Percentiles rank a stretch among this genome's conserved stretches.
phyloP scores from a whole-genome alignment of 1,140 invertebrate genomes.

The Adoxophyes honmai region DNA sequence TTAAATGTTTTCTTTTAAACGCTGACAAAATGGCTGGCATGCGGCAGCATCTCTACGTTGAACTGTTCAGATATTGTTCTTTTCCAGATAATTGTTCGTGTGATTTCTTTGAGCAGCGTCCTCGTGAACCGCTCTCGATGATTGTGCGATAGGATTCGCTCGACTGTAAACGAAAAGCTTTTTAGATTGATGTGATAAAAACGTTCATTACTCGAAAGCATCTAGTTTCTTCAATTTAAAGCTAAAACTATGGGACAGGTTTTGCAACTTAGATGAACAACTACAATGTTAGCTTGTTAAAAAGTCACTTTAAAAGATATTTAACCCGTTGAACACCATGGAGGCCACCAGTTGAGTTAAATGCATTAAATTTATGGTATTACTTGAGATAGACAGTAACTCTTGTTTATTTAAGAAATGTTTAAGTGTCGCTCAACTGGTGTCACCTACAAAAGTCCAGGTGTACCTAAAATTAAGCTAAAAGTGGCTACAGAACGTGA shows the following conservation, averaged over 20 bases:
- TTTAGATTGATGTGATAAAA: conserved; percentile 17
- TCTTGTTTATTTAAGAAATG: too few species aligned
- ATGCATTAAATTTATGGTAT: too few species aligned
- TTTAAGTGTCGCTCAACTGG: too few species aligned
- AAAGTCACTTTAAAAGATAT: too few species aligned
- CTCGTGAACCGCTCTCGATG: background rate
- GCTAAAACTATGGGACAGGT: background rate
- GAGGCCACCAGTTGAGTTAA: too few species aligned
- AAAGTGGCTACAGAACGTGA: too few species aligned
- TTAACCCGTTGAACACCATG: too few species aligned
- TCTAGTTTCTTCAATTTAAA: background rate
- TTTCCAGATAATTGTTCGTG: conserved; percentile 10
- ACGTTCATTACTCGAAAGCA: conserved; percentile 8
- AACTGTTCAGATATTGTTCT: background rate
- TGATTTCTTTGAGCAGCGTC: conserved; percentile 5
- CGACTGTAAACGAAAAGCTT: background rate
- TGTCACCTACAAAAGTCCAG: too few species aligned
- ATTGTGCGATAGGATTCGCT: conserved; percentile 6
- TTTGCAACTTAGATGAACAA: background rate
- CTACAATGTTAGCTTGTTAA: too few species aligned
- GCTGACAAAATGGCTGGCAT: background rate
- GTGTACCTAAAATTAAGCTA: too few species aligned
- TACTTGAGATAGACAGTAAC: too few species aligned
- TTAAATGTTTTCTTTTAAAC: background rate
- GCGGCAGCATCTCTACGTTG: background rate